Evolutionary conservation across 1,140 invertebrate genomes (phyloP), one percentile per base, ranked within the genome.

Genomic region (Drosophila leontia): DNA sequence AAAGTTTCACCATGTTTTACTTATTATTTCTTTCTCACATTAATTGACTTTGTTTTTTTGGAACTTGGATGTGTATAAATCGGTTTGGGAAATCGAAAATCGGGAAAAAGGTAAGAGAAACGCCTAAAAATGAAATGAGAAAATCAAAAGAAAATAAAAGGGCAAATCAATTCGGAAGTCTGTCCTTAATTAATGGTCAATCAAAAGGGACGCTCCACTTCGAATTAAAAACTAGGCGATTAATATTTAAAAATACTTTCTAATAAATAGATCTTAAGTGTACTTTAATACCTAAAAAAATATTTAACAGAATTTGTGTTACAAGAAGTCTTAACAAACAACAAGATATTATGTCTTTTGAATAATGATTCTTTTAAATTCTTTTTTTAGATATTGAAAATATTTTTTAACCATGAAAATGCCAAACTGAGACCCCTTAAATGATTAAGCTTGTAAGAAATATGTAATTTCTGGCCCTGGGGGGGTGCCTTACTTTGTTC

Each of bases 1-100:
- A 76, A 67, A 48, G 50, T 70, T 48, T 57, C 5, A 26, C n/a
- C 29, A 34, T 64, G 23, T 51, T 59, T 57, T 53, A 47, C 39
- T 56, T 67, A 23, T 57, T 51, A 41, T 41, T 75, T 64, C 23
- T 55, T 59, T 12, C 17, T 41, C 7, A 44, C 55, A 71, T 78
- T 78, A 78, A 78, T 78, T 78, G 75, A 78, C 67, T 37, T 56
- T 77, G 19, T 64, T 70, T 37, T 32, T 51, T 34, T 50, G 13
- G 45, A 45, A 35, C 23, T 39, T 23, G 35, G 39, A 32, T 48
- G 63, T 58, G 41, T 26, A 45, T 19, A 68, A 76, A 67, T 76
- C 42, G 67, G 67, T 37, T 72, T 70, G 42, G 69, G 69, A 70
- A 72, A 72, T 72, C 56, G 65, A 39, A 35, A 39, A 39, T 19